These are phyloP conservation scores for Bubo bubo DNA, from an alignment of 2,113 vertebrate species.

Conservation along the genomic window DNA sequence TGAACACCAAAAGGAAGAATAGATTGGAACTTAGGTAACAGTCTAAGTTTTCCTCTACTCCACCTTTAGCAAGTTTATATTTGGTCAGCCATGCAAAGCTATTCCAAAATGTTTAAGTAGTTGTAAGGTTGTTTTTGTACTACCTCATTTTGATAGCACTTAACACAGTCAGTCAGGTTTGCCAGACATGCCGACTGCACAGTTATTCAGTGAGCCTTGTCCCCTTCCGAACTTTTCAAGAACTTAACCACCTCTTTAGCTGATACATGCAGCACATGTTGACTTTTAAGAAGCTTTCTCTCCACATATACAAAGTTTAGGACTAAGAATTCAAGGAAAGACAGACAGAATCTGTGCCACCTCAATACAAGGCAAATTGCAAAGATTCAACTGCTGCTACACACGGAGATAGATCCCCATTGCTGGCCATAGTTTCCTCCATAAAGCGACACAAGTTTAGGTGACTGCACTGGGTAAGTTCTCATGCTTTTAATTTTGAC, in stretches of 20 bases:
- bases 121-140: not conserved
- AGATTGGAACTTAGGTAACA: not conserved
- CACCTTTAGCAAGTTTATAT: not conserved
- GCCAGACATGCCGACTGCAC: fast-evolving
- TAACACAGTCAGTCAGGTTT: not conserved
- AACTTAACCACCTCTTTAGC: not conserved
- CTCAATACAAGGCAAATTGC: not conserved
- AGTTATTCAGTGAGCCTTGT: not conserved
- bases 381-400: not conserved
- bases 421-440: not conserved
- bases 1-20: not conserved
- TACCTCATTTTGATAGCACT: not conserved
- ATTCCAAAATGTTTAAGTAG: not conserved
- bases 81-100: not conserved
- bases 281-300: not conserved
- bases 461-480: not conserved
- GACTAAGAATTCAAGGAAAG: not conserved
- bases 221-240: not conserved
- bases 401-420: fast-evolving
- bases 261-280: not conserved
- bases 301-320: not conserved
- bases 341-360: not conserved
- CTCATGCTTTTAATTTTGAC: not conserved
- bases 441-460: not conserved
- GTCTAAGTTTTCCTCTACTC: not conserved